Evolutionary conservation across 1,140 invertebrate genomes (phyloP), one percentile per base, ranked within the genome.

Genomic region (Polypedilum vanderplanki): DNA sequence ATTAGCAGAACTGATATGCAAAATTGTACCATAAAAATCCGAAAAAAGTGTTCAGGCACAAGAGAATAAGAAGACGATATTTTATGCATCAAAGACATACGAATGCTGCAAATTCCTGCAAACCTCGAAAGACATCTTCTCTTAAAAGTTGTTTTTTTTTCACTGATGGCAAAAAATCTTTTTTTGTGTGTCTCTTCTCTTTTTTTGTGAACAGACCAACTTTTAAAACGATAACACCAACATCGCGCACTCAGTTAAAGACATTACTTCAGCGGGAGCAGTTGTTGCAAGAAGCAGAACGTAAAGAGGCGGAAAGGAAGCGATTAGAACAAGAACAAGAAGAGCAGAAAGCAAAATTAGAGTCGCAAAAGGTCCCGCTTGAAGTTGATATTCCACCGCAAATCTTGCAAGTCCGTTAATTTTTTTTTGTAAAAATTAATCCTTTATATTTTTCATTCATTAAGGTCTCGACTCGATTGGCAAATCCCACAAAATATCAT

Each of bases 401-500:
- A 86, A 90, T 93, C 74, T 84, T 93, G 75, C 90, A 93, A 87
- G 90, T 91, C 82, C 80, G 78, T 1, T 40, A 20, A 22, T 10
- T 15, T 74, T 74, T 76, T 41, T 73, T 10, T 40, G 18, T 75
- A 40, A 40, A 75, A 75, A 57, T 40, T 67, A 74, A 70, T 57
- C 4, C 12, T 15, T 9, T 67, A 12, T 7, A 41, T 64, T 33
- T 33, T 76, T 75, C 10, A 18, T 41, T 75, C n/a, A 57, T 74
- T 0, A 80, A 92, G 91, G 92, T 94, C 75, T 87, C 90, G 81
- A 95, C 93, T 20, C 87, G 90, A 76, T 83, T 97, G 79, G 92
- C 95, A 82, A 95, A 96, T 83, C 95, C 95, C 73, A 96, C 95
- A 18, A 87, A 90, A 77, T 97, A 96, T 83, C 93, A 96, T 85